Conservation (phyloP, 2,797 vertebrate species). For the Coranthus polyacanthus region DNA sequence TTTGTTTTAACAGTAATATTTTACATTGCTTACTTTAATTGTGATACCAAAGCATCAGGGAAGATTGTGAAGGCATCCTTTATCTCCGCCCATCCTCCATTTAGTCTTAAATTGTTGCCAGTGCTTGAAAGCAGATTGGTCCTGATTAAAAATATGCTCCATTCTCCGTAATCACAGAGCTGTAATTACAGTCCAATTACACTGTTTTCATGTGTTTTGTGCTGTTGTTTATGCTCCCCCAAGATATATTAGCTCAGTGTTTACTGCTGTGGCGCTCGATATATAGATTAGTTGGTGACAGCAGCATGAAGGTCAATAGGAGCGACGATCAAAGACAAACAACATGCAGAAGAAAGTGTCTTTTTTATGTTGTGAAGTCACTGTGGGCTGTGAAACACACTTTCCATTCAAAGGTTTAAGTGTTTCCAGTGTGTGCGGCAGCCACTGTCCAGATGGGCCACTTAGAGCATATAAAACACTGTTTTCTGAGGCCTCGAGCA, state of each 20-base stretch:
- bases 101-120: conserved; percentile 49
- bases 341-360: conserved; percentile 25
- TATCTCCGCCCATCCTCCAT: conserved; percentile 21
- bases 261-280: conserved; percentile 28
- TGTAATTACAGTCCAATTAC: conserved; percentile 61
- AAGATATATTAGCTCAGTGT: conserved; percentile 57
- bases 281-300: conserved; percentile 34
- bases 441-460: conserved; percentile 59
- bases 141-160: conserved; percentile 60
- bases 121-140: conserved; percentile 29
- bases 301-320: conserved; percentile 24
- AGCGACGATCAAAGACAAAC: conserved; percentile 47
- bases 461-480: conserved; percentile 36
- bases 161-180: conserved; percentile 51
- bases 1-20: not conserved
- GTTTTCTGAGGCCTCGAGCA: conserved; percentile 37
- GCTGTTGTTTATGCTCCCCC: conserved; percentile 36
- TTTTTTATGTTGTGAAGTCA: conserved; percentile 38
- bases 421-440: conserved; percentile 59
- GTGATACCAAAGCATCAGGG: conserved; percentile 3
- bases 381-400: conserved; percentile 24
- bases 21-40: not conserved
- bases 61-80: conserved; percentile 31
- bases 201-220: conserved; percentile 38
- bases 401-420: conserved; percentile 60